Evolutionary conservation across 2,113 vertebrate species (phyloP).

Genomic region (Cranoglanis bouderius): DNA sequence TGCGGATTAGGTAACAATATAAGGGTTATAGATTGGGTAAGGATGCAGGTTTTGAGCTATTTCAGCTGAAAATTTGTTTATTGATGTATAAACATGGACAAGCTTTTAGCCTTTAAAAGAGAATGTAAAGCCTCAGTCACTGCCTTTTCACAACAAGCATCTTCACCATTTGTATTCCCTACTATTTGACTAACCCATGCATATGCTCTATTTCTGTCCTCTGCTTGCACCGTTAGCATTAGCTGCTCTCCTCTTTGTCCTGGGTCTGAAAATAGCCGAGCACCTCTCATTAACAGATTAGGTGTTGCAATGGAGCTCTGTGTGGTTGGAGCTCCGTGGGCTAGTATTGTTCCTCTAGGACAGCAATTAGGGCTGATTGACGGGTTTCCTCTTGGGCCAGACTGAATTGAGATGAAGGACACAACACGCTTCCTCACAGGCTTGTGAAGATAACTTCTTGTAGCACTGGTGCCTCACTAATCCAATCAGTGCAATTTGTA

Average conservation of each 20-base stretch:
- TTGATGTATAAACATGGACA: background rate
- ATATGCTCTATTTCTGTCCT: constrained; percentile 72
- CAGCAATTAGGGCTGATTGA: constrained; percentile 93
- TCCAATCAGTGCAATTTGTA: constrained; percentile 49
- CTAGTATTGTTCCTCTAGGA: constrained; percentile 83
- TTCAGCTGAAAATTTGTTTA: background rate
- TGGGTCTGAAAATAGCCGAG: constrained; percentile 78
- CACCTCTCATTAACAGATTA: constrained; percentile 91
- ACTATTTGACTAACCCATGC: background rate
- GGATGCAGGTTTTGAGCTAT: background rate
- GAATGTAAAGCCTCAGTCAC: background rate
- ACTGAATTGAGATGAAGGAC: constrained; percentile 73
- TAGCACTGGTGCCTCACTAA: constrained; percentile 42
- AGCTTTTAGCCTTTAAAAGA: background rate
- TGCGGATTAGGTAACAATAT: background rate
- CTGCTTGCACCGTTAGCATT: constrained; percentile 73
- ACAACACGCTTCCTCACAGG: constrained; percentile 58
- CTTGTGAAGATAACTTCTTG: constrained; percentile 36
- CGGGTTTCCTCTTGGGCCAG: constrained; percentile 77
- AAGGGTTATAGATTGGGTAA: background rate
- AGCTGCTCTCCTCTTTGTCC: constrained; percentile 56
- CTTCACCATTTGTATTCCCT: background rate
- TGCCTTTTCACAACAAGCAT: background rate
- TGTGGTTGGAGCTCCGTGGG: constrained; percentile 73
- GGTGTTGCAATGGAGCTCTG: constrained; percentile 84